A percentile compares a stretch with the other conserved stretches of the same genome.
These are phyloP conservation scores for Cynocephalus volans DNA, from an alignment of 2,113 vertebrate genomes.

Conservation along the genomic window DNA sequence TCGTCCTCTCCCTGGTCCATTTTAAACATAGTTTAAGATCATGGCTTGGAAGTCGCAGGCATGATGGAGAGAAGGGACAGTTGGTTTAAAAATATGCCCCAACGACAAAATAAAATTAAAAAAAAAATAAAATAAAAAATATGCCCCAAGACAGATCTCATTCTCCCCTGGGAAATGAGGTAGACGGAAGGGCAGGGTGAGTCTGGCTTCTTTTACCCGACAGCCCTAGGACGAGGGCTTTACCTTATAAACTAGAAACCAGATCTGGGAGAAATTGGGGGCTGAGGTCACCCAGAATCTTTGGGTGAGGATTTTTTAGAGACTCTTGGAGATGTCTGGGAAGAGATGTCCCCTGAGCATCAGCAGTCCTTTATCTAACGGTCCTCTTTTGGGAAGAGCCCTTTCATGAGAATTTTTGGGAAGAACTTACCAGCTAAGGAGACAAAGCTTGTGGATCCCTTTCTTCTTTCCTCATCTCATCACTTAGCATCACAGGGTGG, in stretches of 20 bases:
- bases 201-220: not conserved
- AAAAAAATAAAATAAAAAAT: not conserved
- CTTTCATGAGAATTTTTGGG: not conserved
- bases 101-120: too few relatives aligned
- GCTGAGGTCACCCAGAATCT: not conserved
- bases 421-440: not conserved
- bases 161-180: not conserved
- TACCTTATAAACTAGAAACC: not conserved
- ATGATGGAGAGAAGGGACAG: not conserved
- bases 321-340: not conserved
- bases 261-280: not conserved
- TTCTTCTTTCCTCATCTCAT: not conserved
- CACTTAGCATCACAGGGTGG: not conserved
- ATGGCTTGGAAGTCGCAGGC: not conserved
- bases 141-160: not conserved
- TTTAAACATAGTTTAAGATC: not conserved
- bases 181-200: not conserved
- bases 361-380: not conserved
- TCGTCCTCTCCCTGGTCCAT: not conserved
- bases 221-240: not conserved
- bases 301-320: not conserved
- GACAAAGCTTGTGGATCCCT: not conserved
- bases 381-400: not conserved
- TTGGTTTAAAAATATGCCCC: not conserved
- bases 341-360: not conserved